phyloP scores from a whole-genome alignment of 1,140 invertebrate genomes.

The Orussus abietinus region DNA sequence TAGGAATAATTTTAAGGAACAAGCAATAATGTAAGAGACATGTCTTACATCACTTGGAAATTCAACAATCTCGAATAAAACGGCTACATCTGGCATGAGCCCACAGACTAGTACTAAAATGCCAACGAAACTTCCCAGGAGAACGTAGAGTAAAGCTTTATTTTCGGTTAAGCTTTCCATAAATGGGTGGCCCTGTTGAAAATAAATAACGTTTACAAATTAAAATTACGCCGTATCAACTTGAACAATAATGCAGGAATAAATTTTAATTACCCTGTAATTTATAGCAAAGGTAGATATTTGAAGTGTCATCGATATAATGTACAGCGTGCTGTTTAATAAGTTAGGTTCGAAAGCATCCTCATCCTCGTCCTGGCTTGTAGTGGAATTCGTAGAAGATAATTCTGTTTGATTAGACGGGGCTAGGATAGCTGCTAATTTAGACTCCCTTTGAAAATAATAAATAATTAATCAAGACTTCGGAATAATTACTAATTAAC shows the following conservation, averaged over 20 bases:
- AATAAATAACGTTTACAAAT: conserved; percentile 26
- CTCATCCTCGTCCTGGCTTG: conserved; percentile 83
- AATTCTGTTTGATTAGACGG: conserved; percentile 14
- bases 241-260: conserved; percentile 6
- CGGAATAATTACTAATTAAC: neutral
- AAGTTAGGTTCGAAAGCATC: conserved; percentile 89
- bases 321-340: conserved; percentile 96
- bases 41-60: conserved; percentile 78
- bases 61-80: conserved; percentile 85
- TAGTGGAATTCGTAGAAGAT: too few relatives aligned
- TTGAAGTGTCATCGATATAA: conserved; percentile 96
- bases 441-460: conserved; percentile 51
- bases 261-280: conserved; percentile 75
- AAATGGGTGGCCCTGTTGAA: conserved; percentile 87
- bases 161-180: conserved; percentile 96
- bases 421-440: conserved; percentile 42
- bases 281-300: conserved; percentile 98
- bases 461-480: conserved; percentile 1
- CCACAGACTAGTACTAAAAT: conserved; percentile 76
- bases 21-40: conserved; percentile 8
- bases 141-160: conserved; percentile 86
- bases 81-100: conserved; percentile 70
- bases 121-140: conserved; percentile 68
- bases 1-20: neutral
- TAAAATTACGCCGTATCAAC: conserved; percentile 9